phyloP scores from a whole-genome alignment of 2,113 vertebrate genomes.

The Gorsachius goisagi region DNA sequence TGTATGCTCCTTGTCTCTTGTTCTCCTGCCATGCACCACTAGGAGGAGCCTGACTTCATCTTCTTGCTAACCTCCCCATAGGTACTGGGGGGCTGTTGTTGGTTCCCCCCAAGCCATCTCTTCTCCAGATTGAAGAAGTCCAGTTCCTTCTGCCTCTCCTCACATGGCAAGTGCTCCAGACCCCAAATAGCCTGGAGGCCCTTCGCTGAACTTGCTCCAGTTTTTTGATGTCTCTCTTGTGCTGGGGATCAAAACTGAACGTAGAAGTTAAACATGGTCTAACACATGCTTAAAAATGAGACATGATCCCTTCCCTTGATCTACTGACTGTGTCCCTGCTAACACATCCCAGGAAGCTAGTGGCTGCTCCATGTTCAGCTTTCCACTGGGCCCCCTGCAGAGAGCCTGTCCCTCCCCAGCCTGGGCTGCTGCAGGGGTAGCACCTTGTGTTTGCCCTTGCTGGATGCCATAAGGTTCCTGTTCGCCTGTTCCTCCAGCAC shows the following conservation, averaged over 20 bases:
- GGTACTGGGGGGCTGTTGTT: not conserved
- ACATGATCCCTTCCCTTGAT: not conserved
- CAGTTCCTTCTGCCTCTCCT: not conserved
- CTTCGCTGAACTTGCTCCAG: not conserved
- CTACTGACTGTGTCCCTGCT: not conserved
- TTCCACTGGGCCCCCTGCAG: no score
- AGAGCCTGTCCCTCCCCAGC: not conserved
- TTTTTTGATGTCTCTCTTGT: not conserved
- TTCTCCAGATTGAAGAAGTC: not conserved
- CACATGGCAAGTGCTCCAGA: not conserved
- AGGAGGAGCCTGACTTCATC: not conserved
- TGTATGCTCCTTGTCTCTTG: not conserved
- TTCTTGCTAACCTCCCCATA: not conserved
- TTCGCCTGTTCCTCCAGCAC: not conserved
- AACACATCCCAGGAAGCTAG: not conserved
- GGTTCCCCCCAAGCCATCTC: fast-evolving
- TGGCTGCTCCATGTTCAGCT: not conserved
- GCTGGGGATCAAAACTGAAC: not conserved
- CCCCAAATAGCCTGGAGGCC: not conserved
- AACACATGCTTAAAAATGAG: not conserved
- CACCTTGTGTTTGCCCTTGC: not conserved
- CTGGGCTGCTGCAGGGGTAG: not conserved
- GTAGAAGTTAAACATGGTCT: not conserved
- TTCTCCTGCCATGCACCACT: not conserved
- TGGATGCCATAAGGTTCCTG: not conserved